phyloP scores from a whole-genome alignment of 2,797 vertebrate species.

The Crenuchus spilurus region DNA sequence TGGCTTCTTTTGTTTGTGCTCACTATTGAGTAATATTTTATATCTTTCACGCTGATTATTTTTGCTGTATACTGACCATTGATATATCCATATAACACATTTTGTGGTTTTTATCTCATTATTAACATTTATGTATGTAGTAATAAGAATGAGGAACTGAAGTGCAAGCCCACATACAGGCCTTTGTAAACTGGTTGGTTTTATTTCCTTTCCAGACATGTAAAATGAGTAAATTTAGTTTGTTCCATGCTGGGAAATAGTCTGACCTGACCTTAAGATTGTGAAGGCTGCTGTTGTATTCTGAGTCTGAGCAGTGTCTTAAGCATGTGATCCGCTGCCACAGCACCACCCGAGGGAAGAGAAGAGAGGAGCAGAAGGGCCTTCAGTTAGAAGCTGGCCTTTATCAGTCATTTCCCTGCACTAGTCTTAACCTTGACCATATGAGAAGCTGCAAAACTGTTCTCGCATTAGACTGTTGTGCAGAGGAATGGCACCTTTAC shows the following conservation, averaged over 20 bases:
- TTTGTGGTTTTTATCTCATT: no score
- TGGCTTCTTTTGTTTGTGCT: no score
- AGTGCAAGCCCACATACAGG: no score
- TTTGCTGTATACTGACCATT: no score
- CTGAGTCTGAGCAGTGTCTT: background rate
- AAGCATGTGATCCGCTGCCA: constrained; percentile 9
- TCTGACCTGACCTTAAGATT: background rate
- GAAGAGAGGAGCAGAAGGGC: background rate
- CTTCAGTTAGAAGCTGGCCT: background rate
- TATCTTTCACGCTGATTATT: no score
- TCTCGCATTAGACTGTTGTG: constrained; percentile 15
- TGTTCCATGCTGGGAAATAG: background rate
- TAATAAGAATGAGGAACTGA: no score
- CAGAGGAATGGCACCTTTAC: constrained; percentile 2
- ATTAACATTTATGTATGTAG: no score
- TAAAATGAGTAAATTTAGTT: constrained; percentile 5
- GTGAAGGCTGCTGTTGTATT: background rate
- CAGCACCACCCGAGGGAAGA: background rate
- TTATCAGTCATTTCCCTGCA: background rate
- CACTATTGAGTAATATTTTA: no score
- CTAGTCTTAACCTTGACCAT: constrained; percentile 32
- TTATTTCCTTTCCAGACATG: background rate
- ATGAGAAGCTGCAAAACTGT: constrained; percentile 12
- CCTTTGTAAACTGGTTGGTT: background rate
- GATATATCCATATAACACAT: no score